A percentile compares a stretch with the other conserved stretches of the same genome.
Conservation (phyloP, 2,113 vertebrate species). For the Glaucomys volans region DNA sequence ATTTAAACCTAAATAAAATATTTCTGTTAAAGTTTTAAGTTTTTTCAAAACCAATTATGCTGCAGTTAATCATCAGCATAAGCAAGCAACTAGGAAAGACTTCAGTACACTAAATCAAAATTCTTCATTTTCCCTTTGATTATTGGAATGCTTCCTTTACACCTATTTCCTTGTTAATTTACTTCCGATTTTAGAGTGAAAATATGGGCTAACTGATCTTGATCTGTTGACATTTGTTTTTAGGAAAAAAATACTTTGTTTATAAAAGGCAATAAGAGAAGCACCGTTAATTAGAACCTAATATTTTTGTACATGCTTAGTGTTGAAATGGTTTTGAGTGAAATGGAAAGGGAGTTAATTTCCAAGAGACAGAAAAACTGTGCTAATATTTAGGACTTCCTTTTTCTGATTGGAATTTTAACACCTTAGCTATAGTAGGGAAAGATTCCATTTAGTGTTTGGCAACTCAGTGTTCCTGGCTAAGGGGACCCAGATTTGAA, state of each 20-base stretch:
- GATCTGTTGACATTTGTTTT: constrained; percentile 19
- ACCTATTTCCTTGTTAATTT: constrained; percentile 15
- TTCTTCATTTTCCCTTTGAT: not conserved
- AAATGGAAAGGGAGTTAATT: constrained; percentile 52
- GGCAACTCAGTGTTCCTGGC: not conserved
- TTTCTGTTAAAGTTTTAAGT: not conserved
- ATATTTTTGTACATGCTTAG: not conserved
- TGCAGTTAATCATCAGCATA: not conserved
- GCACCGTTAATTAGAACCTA: constrained; percentile 5
- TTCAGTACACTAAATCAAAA: not conserved
- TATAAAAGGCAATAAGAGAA: not conserved
- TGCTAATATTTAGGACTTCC: constrained; percentile 51
- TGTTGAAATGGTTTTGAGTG: constrained; percentile 34
- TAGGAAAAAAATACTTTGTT: not conserved
- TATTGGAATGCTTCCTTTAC: not conserved
- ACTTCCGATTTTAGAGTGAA: not conserved
- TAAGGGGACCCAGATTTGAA: not conserved
- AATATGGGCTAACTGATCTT: not conserved
- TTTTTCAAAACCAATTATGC: not conserved
- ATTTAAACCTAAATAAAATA: constrained; percentile 22
- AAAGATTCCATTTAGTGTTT: constrained; percentile 6
- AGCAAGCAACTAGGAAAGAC: not conserved
- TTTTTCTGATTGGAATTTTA: constrained; percentile 38
- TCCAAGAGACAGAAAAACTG: not conserved
- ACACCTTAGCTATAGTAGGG: not conserved